Conservation (phyloP, 2,888 invertebrate species). For the Lithophane leautieri region DNA sequence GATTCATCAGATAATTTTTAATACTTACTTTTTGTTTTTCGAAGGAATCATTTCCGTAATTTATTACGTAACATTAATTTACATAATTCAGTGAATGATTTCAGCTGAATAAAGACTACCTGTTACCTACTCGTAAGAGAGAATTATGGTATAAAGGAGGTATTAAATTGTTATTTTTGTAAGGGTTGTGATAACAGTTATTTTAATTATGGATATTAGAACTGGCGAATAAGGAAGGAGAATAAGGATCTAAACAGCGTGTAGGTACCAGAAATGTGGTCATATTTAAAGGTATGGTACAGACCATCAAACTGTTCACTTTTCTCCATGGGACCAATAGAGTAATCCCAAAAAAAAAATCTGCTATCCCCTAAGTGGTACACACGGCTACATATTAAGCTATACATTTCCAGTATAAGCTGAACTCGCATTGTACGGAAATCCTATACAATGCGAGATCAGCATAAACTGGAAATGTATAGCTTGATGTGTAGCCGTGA, state of each 20-base stretch:
- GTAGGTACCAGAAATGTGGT: neutral
- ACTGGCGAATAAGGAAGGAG: neutral
- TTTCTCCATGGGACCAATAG: neutral
- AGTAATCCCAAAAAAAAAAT: neutral
- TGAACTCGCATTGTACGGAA: no score
- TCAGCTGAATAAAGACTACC: slow-evolving; percentile 37
- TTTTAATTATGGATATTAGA: neutral
- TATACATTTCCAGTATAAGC: no score
- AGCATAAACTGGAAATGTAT: no score
- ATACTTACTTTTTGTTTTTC: neutral
- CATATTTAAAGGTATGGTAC: neutral
- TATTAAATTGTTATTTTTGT: neutral
- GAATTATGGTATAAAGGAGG: neutral
- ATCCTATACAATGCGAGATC: no score
- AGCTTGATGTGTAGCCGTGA: no score
- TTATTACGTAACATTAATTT: neutral
- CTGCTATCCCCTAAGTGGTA: no score
- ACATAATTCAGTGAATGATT: slow-evolving; percentile 24
- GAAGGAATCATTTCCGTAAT: neutral
- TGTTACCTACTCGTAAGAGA: neutral
- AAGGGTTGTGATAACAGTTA: no score
- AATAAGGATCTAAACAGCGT: neutral
- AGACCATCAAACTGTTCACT: neutral
- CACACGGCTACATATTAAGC: no score
- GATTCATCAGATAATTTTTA: neutral